Evolutionary conservation across 2,797 vertebrate genomes (phyloP), one percentile per base, ranked within the genome.

Genomic region (Aldrovandia affinis): DNA sequence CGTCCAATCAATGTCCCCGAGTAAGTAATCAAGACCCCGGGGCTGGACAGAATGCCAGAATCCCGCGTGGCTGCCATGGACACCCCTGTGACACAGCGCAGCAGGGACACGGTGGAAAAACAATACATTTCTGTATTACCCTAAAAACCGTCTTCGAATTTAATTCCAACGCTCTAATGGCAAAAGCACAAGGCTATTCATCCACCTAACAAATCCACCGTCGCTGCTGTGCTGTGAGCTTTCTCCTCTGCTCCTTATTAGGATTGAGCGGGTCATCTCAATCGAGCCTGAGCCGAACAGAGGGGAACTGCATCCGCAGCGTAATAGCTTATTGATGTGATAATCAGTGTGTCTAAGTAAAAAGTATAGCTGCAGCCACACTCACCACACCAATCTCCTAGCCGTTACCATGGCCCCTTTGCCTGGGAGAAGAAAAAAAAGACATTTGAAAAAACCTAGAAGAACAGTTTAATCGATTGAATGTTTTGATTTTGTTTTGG

Each of bases 291-390:
- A 52, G 44, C 47, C 0, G 52, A 30, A 30, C 3, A 33, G 78
- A n/a, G 20, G 65, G 65, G 12, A 52, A 7, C 47, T 7, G 28
- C 14, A 28, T 52, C 9, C 77, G 22, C 52, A 30, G 2, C 3
- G 78, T 50, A 79, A 55, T 54, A 30, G 78, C 47, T 52, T 55
- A 50, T 55, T 79, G 78, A 79, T 54, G 78, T 44, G 52, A 79
- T 54, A 79, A 79, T 79, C 78, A 79, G 78, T 54, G 47, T 30
- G 50, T 54, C 44, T 79, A 33, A n/a, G n/a, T n/a, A n/a, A n/a
- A 79, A 79, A 12, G 28, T 30, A 79, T 30, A 28, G 78, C 47
- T 4, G n/a, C 78, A 52, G n/a, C 78, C 22, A 33, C 28, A 50
- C 8, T 79, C 52, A 79, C 44, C 25, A 79, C 39, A 54, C 78